These are phyloP conservation scores for Aramus guarauna DNA, from an alignment of 2,113 vertebrate species.

Conservation along the genomic window DNA sequence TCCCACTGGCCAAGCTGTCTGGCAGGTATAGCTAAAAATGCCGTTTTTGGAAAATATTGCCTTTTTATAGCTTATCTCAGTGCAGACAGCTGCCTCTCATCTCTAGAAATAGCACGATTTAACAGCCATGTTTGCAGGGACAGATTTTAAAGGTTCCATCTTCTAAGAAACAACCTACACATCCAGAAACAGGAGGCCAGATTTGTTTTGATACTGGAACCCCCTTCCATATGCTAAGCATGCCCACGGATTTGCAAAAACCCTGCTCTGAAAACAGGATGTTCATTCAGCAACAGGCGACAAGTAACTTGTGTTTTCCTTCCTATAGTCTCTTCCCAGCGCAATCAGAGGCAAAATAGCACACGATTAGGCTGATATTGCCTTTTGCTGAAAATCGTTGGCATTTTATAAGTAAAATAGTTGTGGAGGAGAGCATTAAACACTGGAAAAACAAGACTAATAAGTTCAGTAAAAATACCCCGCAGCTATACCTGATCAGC, in stretches of 20 bases:
- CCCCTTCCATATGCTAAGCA: slow-evolving; percentile 51
- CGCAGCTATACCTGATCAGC: background rate
- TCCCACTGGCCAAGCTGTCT: background rate
- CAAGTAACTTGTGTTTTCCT: background rate
- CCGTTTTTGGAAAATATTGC: slow-evolving; percentile 6
- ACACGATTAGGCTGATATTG: background rate
- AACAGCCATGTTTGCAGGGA: slow-evolving; percentile 53
- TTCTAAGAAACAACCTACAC: slow-evolving; percentile 65
- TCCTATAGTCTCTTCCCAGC: background rate
- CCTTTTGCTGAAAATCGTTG: background rate
- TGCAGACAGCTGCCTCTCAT: slow-evolving; percentile 6
- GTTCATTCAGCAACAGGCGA: slow-evolving; percentile 45
- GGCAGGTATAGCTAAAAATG: slow-evolving; percentile 18
- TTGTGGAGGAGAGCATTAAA: background rate
- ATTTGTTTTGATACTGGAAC: slow-evolving; percentile 64
- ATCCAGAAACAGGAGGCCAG: slow-evolving; percentile 60
- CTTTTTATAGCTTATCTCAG: slow-evolving; percentile 49
- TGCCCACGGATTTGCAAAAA: slow-evolving; percentile 61
- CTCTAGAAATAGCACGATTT: slow-evolving; percentile 52
- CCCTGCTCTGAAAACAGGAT: slow-evolving; percentile 1
- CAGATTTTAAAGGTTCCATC: slow-evolving; percentile 63
- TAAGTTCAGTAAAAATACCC: background rate
- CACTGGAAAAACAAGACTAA: background rate
- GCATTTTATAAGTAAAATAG: background rate
- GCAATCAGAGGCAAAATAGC: background rate